Evolutionary conservation across 2,888 invertebrate genomes (phyloP).

Genomic region (Synergus gifuensis): DNA sequence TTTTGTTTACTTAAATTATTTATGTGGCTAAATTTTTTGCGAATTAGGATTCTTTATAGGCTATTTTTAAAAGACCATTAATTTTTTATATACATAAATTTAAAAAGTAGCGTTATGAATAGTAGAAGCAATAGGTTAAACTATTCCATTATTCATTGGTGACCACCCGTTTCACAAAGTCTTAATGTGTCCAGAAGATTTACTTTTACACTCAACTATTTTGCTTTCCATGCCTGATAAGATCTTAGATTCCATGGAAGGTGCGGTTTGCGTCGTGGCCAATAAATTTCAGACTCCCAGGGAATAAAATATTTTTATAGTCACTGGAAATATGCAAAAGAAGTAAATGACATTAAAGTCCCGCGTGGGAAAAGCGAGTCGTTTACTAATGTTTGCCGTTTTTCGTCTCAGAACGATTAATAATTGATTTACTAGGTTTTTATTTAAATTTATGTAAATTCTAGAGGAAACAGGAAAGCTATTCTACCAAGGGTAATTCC

Average conservation of each 20-base stretch:
- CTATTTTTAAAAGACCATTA: too few relatives aligned
- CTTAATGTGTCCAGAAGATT: slow-evolving; percentile 38
- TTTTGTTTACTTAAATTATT: too few relatives aligned
- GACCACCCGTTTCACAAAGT: slow-evolving; percentile 40
- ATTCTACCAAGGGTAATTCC: too few relatives aligned
- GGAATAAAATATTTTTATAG: slow-evolving; percentile 41
- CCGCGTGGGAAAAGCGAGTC: slow-evolving; percentile 28
- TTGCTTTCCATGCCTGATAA: slow-evolving; percentile 37
- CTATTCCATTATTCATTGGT: slow-evolving; percentile 28
- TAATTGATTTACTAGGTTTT: background rate
- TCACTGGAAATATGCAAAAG: slow-evolving; percentile 34
- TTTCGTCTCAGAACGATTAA: background rate
- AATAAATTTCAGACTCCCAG: slow-evolving; percentile 37
- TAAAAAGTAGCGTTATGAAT: background rate
- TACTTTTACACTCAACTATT: slow-evolving; percentile 40
- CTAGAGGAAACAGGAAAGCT: too few relatives aligned
- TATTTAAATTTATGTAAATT: too few relatives aligned
- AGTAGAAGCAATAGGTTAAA: slow-evolving; percentile 3
- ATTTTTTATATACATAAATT: background rate
- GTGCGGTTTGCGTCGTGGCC: slow-evolving; percentile 34
- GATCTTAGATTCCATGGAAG: slow-evolving; percentile 41
- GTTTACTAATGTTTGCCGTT: slow-evolving; percentile 12
- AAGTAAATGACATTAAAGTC: slow-evolving; percentile 11
- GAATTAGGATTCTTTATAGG: too few relatives aligned
- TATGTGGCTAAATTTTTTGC: too few relatives aligned